Base-by-base conservation (phyloP, 2,888 invertebrate genomes). In the Epirrhoe alternata region DNA sequence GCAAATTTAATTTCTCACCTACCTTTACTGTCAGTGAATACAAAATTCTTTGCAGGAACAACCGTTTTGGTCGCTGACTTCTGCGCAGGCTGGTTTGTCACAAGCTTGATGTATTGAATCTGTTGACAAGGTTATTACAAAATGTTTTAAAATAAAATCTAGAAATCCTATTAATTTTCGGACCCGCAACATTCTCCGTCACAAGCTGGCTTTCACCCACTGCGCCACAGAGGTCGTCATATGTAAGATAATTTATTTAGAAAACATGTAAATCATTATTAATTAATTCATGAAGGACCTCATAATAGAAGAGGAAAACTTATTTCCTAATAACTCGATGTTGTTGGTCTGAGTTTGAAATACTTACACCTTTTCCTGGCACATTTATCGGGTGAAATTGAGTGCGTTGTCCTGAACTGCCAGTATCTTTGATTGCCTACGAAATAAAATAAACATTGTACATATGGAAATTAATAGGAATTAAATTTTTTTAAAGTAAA, bases 381-480 rank as follows among this genome's bases (percentile, higher is more conserved):
- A 96, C 95, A 84, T 96, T 96, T 68, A 96, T 95, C 80, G 96
- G 96, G 86, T 96, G 96, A n/a, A 96, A 86, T 80, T 96, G 94
- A 75, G 92, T 89, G 74, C 83, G 81, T 53, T 87, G 88, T 0
- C 84, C 84, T 58, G 50, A 17, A 49, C 17, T 53, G 24, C n/a
- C 38, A 1, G 38, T 55, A 16, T 86, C 86, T 71, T 86, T 88
- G 6, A 74, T 73, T 5, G 84, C 68, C 91, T 91, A 49, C 3
- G 56, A 59, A 47, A 54, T 51, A 51, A 54, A 17, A 12, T 4
- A 6, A 16, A 47, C 6, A 14, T 6, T 6, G 12, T n/a, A 47
- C 7, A 1, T 14, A 16, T 47, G 14, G 1, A 16, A 16, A 16
- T 16, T 1, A 1, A 38, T 6, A 63, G 17, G 38, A 38, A 67